A percentile compares a stretch with the other conserved stretches of the same genome.
phyloP scores from a whole-genome alignment of 2,113 vertebrate species.

The Macquaria ambigua region DNA sequence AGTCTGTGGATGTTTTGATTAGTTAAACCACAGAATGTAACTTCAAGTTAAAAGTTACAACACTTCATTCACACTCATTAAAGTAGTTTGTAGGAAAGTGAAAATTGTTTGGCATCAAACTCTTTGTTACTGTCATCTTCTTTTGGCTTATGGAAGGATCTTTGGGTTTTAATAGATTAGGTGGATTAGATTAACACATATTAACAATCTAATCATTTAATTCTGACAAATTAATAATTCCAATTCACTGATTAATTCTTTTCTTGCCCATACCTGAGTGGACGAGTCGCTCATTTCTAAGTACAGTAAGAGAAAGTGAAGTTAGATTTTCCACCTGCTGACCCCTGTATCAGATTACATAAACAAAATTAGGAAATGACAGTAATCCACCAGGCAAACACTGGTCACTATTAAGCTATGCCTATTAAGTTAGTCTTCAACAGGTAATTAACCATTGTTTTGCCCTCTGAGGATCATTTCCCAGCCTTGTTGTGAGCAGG shows the following conservation, averaged over 20 bases:
- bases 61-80: neutral
- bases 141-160: neutral
- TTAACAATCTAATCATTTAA: neutral
- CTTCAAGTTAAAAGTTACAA: neutral
- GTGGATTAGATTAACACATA: neutral
- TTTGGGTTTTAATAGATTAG: neutral
- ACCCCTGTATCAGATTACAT: neutral
- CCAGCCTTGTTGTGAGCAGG: neutral
- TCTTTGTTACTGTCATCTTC: neutral
- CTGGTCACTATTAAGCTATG: neutral
- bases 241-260: neutral
- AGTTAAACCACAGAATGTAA: neutral
- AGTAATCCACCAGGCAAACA: neutral
- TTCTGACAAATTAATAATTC: neutral
- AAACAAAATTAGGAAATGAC: neutral
- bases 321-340: neutral
- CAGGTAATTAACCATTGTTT: neutral
- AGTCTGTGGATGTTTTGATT: neutral
- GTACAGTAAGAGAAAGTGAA: neutral
- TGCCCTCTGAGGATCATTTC: neutral
- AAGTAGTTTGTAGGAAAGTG: neutral
- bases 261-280: neutral
- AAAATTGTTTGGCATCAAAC: neutral
- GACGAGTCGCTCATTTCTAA: neutral
- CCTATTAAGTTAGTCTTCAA: neutral